phyloP scores from a whole-genome alignment of 2,113 vertebrate species.

The Triplophysa tibetana region DNA sequence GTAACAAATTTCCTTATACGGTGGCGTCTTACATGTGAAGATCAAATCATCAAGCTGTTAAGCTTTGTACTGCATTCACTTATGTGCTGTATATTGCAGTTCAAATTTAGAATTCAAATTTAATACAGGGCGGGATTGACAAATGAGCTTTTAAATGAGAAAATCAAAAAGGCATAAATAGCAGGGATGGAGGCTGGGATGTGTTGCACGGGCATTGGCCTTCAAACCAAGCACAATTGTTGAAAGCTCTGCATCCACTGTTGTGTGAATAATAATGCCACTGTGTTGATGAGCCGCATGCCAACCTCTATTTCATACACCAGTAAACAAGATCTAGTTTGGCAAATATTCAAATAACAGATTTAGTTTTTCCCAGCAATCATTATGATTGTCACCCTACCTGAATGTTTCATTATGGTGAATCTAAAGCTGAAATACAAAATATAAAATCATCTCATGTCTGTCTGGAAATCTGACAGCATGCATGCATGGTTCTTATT shows the following conservation, averaged over 20 bases:
- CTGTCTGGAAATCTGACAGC: background rate
- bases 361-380: background rate
- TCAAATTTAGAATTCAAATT: slow-evolving; percentile 2
- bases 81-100: slow-evolving; percentile 8
- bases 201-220: slow-evolving; percentile 2
- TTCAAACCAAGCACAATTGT: slow-evolving; percentile 52
- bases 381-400: slow-evolving; percentile 1
- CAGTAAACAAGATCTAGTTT: slow-evolving; percentile 47
- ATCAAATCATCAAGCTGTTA: slow-evolving; percentile 13
- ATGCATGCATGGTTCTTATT: background rate
- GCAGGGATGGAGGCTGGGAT: background rate
- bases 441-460: background rate
- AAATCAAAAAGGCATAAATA: slow-evolving; percentile 35
- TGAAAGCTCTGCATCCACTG: slow-evolving; percentile 58
- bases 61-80: slow-evolving; percentile 12
- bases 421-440: background rate
- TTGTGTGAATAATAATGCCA: slow-evolving; percentile 58
- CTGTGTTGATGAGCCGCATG: slow-evolving; percentile 41
- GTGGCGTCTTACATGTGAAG: background rate
- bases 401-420: background rate
- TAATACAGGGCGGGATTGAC: background rate
- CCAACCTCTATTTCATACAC: slow-evolving; percentile 57
- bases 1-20: background rate
- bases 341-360: slow-evolving; percentile 42
- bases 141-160: slow-evolving; percentile 40